phyloP scores from a whole-genome alignment of 2,113 vertebrate species.

The Erpornis zantholeuca region DNA sequence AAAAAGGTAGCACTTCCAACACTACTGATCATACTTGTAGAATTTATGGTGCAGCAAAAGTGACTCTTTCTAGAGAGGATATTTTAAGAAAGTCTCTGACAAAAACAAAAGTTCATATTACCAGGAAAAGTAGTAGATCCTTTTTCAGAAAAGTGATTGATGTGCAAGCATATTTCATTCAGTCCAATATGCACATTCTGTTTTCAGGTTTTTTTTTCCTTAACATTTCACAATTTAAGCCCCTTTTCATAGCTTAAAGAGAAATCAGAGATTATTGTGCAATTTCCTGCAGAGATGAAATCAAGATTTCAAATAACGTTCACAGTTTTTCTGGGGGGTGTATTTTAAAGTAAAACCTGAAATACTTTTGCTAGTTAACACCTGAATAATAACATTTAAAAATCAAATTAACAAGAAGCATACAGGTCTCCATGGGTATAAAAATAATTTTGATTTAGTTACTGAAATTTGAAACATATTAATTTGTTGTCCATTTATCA shows the following conservation, averaged over 20 bases:
- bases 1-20: not conserved
- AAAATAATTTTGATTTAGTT: not conserved
- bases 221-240: not conserved
- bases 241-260: not conserved
- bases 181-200: not conserved
- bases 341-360: not conserved
- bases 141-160: not conserved
- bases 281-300: not conserved
- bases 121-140: not conserved
- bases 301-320: not conserved
- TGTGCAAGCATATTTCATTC: not conserved
- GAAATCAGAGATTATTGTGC: not conserved
- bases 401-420: not conserved
- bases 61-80: not conserved
- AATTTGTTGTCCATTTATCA: not conserved
- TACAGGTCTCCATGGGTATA: rapidly evolving
- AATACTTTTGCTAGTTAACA: not conserved
- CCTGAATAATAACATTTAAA: not conserved
- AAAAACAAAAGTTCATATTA: not conserved
- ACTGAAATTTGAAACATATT: not conserved
- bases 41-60: not conserved
- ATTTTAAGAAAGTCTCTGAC: not conserved
- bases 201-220: not conserved
- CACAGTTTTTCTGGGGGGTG: rapidly evolving
- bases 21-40: not conserved